phyloP scores from a whole-genome alignment of 2,113 vertebrate genomes.

The Cottus gobio region DNA sequence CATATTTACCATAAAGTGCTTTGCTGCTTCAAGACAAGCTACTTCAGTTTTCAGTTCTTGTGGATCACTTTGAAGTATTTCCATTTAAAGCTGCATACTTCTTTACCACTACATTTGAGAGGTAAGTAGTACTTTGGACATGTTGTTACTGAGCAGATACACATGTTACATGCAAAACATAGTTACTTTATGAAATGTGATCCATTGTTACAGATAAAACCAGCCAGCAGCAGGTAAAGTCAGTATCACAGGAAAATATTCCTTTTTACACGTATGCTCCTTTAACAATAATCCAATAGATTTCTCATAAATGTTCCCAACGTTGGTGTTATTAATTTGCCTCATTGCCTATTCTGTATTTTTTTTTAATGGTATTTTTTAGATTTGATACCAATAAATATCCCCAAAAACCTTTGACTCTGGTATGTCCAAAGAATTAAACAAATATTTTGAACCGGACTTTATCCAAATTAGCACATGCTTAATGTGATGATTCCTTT shows the following conservation, averaged over 20 bases:
- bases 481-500: background rate
- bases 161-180: background rate
- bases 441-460: background rate
- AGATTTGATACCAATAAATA: background rate
- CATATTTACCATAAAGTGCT: constrained; percentile 3
- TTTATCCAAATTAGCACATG: background rate
- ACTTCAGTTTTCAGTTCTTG: background rate
- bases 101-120: background rate
- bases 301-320: no score
- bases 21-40: background rate
- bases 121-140: background rate
- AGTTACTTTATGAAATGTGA: background rate
- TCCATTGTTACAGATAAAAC: background rate
- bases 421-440: no score
- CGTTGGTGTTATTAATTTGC: no score
- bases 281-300: background rate
- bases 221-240: background rate
- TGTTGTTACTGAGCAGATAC: background rate
- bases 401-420: no score
- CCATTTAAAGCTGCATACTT: background rate
- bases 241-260: background rate
- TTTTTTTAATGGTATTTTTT: background rate
- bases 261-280: background rate
- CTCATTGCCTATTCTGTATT: no score
- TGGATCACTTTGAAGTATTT: background rate